Evolutionary conservation across 2,888 invertebrate genomes (phyloP), one percentile per base, ranked within the genome.

Genomic region (Drosophila anomelani): DNA sequence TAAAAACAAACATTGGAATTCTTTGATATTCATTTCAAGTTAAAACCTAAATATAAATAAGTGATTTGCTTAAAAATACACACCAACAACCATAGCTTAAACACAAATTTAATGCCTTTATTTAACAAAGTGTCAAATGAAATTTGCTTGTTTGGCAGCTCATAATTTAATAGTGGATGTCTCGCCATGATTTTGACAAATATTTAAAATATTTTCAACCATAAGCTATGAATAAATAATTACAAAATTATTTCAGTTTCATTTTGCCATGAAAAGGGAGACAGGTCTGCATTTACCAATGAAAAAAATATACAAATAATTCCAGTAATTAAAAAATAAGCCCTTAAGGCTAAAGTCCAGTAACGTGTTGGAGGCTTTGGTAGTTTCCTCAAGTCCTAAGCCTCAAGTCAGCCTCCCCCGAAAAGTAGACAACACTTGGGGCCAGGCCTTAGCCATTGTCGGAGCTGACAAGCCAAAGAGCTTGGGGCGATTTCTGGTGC

Each of bases 401-500:
- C 29, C 10, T 6, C 10, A 17, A 8, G 26, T 26, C 26, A 26
- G 10, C 20, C 13, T 34, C 20, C 34, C 60, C 47, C 32, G 41
- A 71, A 71, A 61, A 72, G 73, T 38, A 71, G 71, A 54, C 71
- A 61, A 49, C 49, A 72, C 54, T 72, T 32, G 23, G 43, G 51
- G 36, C 49, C 32, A 15, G 36, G 17, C 43, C 13, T 17, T 26
- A 17, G 7, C 60, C 60, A 34, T 39, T 56, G 55, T 72, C 41
- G 47, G 54, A 55, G 70, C 61, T 51, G 70, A 71, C 61, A 68
- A 55, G 67, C 69, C 55, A 69, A 34, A 23, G 56, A 41, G 47
- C 23, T 56, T 41, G 44, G 34, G 49, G 68, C 39, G 36, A 41
- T 49, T 64, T 44, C 64, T 62, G 49, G 36, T 51, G 43, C 44